Evolutionary conservation across 2,888 invertebrate species (phyloP).

Genomic region (Villa cingulata): DNA sequence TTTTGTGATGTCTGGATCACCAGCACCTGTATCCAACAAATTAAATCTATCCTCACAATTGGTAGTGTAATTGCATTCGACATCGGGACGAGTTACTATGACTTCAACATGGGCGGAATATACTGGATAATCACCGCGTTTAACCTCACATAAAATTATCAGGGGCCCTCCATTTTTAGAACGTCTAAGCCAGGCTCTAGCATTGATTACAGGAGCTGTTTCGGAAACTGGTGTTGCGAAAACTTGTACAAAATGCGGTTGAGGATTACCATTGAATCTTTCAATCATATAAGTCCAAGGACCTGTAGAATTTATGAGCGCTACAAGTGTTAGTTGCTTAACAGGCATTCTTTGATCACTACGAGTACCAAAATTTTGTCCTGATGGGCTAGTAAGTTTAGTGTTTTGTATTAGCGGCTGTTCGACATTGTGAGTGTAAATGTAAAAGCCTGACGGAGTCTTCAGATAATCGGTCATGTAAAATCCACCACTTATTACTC

Average conservation of each 20-base stretch:
- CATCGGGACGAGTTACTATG: slow-evolving; percentile 31
- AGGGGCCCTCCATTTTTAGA: slow-evolving; percentile 34
- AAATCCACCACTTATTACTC: slow-evolving; percentile 41
- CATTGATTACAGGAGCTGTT: slow-evolving; percentile 26
- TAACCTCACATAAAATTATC: slow-evolving; percentile 41
- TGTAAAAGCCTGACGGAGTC: slow-evolving; percentile 39
- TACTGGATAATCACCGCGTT: slow-evolving; percentile 42
- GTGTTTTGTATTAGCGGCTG: slow-evolving; percentile 40
- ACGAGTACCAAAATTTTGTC: slow-evolving; percentile 34
- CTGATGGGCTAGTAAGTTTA: slow-evolving; percentile 39
- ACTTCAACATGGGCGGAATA: slow-evolving; percentile 44
- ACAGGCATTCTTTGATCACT: slow-evolving; percentile 39
- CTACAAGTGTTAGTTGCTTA: slow-evolving; percentile 39
- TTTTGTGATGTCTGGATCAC: slow-evolving; percentile 49
- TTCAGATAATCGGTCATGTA: slow-evolving; percentile 40
- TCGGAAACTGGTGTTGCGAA: slow-evolving; percentile 40
- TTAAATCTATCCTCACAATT: slow-evolving; percentile 34
- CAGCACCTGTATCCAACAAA: slow-evolving; percentile 45
- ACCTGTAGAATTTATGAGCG: slow-evolving; percentile 42
- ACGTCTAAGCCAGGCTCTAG: slow-evolving; percentile 37
- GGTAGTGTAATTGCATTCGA: slow-evolving; percentile 15
- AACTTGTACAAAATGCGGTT: slow-evolving; percentile 47
- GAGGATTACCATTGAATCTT: slow-evolving; percentile 42
- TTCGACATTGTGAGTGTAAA: slow-evolving; percentile 41
- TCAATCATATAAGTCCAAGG: slow-evolving; percentile 47